Evolutionary conservation across 2,888 invertebrate genomes (phyloP), one percentile per base, ranked within the genome.

Genomic region (Chymomyza fuscimana): DNA sequence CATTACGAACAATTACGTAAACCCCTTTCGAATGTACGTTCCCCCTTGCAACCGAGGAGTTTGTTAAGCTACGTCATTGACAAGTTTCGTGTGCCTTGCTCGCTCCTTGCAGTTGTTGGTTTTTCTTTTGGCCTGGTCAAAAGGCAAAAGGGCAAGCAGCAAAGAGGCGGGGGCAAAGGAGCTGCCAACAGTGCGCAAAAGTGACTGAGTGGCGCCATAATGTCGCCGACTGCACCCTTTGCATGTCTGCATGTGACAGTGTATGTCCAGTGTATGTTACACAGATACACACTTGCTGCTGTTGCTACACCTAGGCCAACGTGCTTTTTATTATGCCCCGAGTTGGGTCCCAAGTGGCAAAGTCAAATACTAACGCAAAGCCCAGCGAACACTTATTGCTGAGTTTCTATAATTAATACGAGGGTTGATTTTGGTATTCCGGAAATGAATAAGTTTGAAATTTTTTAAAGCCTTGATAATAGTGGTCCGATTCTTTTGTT

Each of bases 181-280:
- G 60, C 40, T 32, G 36, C 36, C 54, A 51, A 46, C 59, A 40
- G 40, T 29, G 52, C 65, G 51, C 61, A 67, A 73, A 80, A 74
- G 76, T 87, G 87, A 80, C 77, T 85, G 84, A 81, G 78, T 88
- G 85, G 88, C 85, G 85, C 85, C 88, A 84, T 88, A 88, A 80
- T 88, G 85, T 77, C 85, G 86, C 84, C 79, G 81, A 67, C 86
- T 70, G 67, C 70, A 60, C 61, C 58, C 15, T 63, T 65, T 70
- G 67, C 63, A 40, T 56, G 56, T 74, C 67, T 56, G 71, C 52
- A 69, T 67, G 70, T 63, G 36, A 9, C 56, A 56, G 25, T 25
- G 25, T 25, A 25, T 25, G 25, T 25, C 25, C 25, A 25, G 25
- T 25, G 25, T 25, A 25, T 4, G 25, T 25, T 25, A 56, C 22